Evolutionary conservation across 2,888 invertebrate species (phyloP).

Genomic region (Boloria selene): DNA sequence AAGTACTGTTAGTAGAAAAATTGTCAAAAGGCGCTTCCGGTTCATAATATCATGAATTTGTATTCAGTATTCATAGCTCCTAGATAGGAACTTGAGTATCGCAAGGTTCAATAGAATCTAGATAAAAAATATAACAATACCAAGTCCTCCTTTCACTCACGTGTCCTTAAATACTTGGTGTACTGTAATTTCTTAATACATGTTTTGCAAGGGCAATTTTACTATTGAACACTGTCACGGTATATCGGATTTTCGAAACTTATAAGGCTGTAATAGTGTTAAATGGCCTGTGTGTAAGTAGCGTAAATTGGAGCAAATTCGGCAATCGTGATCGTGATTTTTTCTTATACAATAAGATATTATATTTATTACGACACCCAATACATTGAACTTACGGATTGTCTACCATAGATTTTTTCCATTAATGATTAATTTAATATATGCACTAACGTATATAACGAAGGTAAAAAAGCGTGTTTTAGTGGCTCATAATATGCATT

Average conservation of each 20-base stretch:
- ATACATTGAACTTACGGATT: not conserved
- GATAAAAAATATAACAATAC: slow-evolving; percentile 4
- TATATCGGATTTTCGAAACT: slow-evolving; percentile 49
- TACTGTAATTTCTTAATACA: slow-evolving; percentile 53
- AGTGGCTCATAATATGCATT: too few relatives aligned
- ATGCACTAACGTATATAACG: too few relatives aligned
- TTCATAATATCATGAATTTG: not conserved
- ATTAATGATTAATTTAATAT: too few relatives aligned
- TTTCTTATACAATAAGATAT: slow-evolving; percentile 9
- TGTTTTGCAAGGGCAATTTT: slow-evolving; percentile 62
- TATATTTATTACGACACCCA: not conserved
- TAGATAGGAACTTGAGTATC: not conserved
- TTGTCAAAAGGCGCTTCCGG: too few relatives aligned
- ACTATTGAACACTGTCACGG: slow-evolving; percentile 56
- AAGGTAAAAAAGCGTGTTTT: too few relatives aligned
- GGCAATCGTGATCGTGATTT: slow-evolving; percentile 36
- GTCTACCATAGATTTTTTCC: too few relatives aligned
- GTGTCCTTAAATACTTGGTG: slow-evolving; percentile 47
- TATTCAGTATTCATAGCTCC: not conserved
- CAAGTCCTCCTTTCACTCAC: slow-evolving; percentile 60
- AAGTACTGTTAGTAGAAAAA: too few relatives aligned
- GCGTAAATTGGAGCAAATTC: slow-evolving; percentile 44
- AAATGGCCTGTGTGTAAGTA: slow-evolving; percentile 44
- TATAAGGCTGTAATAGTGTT: slow-evolving; percentile 41
- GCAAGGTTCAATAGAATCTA: not conserved